A percentile compares a stretch with the other conserved stretches of the same genome.
These are phyloP conservation scores for Malacoctenus gilli DNA, from an alignment of 2,797 vertebrate genomes.

Conservation along the genomic window DNA sequence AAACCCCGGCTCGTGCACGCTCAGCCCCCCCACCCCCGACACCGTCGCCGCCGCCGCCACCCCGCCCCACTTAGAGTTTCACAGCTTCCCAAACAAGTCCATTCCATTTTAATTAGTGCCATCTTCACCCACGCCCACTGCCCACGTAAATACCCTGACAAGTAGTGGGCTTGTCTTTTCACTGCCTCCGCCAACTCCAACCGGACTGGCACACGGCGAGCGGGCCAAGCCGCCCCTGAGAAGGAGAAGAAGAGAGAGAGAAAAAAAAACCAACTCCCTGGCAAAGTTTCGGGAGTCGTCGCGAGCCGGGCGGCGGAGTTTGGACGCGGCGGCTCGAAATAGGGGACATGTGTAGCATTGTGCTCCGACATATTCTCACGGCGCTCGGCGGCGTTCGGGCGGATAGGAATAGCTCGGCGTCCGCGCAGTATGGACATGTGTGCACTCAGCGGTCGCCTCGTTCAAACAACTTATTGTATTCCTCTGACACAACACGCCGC, in stretches of 20 bases:
- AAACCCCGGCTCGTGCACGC: constrained; percentile 28
- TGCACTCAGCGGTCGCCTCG: constrained; percentile 4
- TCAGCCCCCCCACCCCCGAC: constrained; percentile 11
- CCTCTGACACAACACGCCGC: constrained; percentile 10
- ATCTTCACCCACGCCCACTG: constrained; percentile 79
- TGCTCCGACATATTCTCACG: constrained; percentile 68
- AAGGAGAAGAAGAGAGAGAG: too few relatives aligned
- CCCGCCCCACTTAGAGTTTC: constrained; percentile 75
- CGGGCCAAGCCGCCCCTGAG: constrained; percentile 71
- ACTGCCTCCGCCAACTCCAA: constrained; percentile 74
- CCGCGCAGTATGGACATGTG: constrained; percentile 33
- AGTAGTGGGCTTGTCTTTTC: constrained; percentile 77
- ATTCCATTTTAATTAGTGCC: constrained; percentile 82
- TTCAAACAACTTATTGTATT: constrained; percentile 29
- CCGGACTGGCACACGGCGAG: constrained; percentile 59
- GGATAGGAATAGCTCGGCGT: constrained; percentile 50
- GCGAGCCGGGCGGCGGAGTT: constrained; percentile 59
- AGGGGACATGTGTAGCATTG: constrained; percentile 67
- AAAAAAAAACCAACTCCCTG: too few relatives aligned
- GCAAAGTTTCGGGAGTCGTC: constrained; percentile 73
- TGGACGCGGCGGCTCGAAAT: constrained; percentile 59
- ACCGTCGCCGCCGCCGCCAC: constrained; percentile 13
- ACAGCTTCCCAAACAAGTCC: constrained; percentile 87
- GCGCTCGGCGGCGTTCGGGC: constrained; percentile 25
- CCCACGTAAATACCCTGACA: constrained; percentile 79